Conservation (phyloP, 1,140 invertebrate genomes). For the Globodera rostochiensis region DNA sequence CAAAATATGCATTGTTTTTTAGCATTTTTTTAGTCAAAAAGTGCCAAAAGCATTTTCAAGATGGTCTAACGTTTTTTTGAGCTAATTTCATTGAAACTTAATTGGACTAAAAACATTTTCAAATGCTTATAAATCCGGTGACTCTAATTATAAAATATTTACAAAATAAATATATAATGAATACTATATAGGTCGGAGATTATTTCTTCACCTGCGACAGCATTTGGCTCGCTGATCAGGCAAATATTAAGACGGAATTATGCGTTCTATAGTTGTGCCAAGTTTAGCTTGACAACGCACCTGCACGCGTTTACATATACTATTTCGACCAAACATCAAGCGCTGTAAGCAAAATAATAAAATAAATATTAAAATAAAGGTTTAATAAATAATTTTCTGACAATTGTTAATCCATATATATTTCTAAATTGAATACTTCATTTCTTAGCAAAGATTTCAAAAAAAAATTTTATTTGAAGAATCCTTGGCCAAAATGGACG, state of each 20-base stretch:
- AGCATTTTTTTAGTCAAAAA: no score
- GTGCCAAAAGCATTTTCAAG: no score
- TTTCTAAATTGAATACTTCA: neutral
- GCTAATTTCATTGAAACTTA: no score
- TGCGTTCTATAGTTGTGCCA: neutral
- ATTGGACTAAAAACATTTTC: no score
- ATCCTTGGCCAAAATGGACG: constrained; percentile 91
- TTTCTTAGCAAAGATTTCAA: neutral
- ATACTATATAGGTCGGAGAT: constrained; percentile 34
- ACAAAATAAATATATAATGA: no score
- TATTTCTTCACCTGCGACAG: constrained; percentile 65
- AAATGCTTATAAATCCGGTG: no score
- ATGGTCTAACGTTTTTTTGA: no score
- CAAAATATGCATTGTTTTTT: no score
- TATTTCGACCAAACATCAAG: constrained; percentile 63
- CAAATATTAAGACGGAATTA: neutral
- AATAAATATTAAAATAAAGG: neutral
- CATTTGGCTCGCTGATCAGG: constrained; percentile 63
- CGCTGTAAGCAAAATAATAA: neutral
- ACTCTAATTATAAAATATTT: no score
- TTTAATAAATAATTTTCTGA: no score
- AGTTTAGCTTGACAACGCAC: constrained; percentile 43
- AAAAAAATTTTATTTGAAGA: constrained; percentile 62
- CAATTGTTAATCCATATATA: neutral
- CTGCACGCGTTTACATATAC: constrained; percentile 60